phyloP scores from a whole-genome alignment of 2,888 invertebrate species.

The Dicyrtoma fusca region DNA sequence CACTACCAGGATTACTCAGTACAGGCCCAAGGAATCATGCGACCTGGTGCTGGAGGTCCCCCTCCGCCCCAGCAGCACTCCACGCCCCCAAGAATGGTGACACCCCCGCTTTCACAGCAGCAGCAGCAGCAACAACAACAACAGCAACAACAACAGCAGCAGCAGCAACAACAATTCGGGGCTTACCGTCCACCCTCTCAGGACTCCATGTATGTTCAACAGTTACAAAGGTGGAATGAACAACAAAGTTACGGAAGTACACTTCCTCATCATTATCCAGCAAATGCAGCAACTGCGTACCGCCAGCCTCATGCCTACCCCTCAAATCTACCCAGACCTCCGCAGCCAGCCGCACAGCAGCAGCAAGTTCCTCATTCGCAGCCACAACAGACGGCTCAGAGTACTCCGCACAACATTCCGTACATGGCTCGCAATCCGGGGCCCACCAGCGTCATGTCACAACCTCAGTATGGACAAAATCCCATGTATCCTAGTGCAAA shows the following conservation, averaged over 20 bases:
- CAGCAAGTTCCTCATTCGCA: conserved; percentile 36
- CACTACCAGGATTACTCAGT: conserved; percentile 55
- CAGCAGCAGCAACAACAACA: conserved; percentile 50
- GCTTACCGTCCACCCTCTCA: conserved; percentile 51
- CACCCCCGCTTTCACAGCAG: conserved; percentile 44
- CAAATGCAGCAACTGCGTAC: conserved; percentile 52
- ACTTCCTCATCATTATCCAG: conserved; percentile 57
- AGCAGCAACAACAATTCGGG: conserved; percentile 46
- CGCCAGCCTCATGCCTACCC: conserved; percentile 55
- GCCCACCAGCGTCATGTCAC: conserved; percentile 50
- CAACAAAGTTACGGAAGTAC: conserved; percentile 60
- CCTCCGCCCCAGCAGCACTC: conserved; percentile 45
- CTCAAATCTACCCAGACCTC: conserved; percentile 53
- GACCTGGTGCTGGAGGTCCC: conserved; percentile 46
- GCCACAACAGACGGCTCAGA: conserved; percentile 59
- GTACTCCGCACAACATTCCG: conserved; percentile 55
- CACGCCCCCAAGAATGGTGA: conserved; percentile 50
- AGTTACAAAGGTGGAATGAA: conserved; percentile 54
- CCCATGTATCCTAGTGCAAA: conserved; percentile 53
- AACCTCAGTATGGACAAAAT: conserved; percentile 46
- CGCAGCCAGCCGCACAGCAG: conserved; percentile 44
- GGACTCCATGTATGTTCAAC: conserved; percentile 55
- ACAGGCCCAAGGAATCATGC: conserved; percentile 53
- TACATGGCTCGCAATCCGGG: conserved; percentile 52
- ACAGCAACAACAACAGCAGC: conserved; percentile 43